phyloP scores from a whole-genome alignment of 2,888 invertebrate genomes.

The Rhagium mordax region DNA sequence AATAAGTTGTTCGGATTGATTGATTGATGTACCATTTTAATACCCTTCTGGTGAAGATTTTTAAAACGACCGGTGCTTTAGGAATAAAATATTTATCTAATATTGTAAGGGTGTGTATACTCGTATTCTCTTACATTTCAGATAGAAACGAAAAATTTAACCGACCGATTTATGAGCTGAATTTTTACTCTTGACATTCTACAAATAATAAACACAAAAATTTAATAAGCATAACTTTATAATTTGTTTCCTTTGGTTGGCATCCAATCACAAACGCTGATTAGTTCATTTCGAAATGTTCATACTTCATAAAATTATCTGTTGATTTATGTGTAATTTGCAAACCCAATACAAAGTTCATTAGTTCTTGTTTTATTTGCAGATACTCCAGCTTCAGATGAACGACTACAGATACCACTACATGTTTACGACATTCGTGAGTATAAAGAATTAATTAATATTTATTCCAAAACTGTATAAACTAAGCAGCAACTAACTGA shows the following conservation, averaged over 20 bases:
- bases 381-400: conserved; percentile 96
- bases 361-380: conserved; percentile 65
- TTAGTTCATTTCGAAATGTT: conserved; percentile 1
- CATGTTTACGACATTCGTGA: conserved; percentile 95
- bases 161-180: too few relatives aligned
- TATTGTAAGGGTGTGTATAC: too few relatives aligned
- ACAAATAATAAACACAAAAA: background rate
- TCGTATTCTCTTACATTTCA: too few relatives aligned
- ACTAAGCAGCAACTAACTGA: too few relatives aligned
- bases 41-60: too few relatives aligned
- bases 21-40: too few relatives aligned
- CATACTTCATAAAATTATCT: background rate
- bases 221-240: background rate
- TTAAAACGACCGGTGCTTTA: too few relatives aligned
- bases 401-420: conserved; percentile 96
- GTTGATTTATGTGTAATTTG: conserved; percentile 2
- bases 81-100: too few relatives aligned
- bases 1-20: too few relatives aligned
- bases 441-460: conserved; percentile 68
- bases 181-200: background rate
- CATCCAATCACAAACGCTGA: background rate
- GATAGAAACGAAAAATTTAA: too few relatives aligned
- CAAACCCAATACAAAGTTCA: background rate
- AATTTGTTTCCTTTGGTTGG: background rate
- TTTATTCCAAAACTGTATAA: background rate